A percentile compares a stretch with the other conserved stretches of the same genome.
Conservation (phyloP, 2,888 invertebrate species). For the Altica lythri region DNA sequence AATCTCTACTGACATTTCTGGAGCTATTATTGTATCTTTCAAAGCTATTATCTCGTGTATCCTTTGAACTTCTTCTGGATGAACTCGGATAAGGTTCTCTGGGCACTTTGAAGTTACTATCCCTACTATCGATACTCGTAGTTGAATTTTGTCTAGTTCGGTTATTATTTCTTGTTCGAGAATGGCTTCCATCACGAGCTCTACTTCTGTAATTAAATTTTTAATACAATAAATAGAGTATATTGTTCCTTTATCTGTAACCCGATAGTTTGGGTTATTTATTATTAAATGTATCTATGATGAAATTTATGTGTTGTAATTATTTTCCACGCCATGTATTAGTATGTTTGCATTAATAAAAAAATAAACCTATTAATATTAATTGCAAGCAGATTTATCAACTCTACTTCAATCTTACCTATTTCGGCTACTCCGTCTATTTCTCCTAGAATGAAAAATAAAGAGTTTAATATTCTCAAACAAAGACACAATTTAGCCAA, state of each 20-base stretch:
- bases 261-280: no score
- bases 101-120: conserved; percentile 49
- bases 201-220: conserved; percentile 42
- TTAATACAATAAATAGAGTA: no score
- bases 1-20: conserved; percentile 54
- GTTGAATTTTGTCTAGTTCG: conserved; percentile 44
- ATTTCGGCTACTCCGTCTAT: conserved; percentile 43
- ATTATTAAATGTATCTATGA: no score
- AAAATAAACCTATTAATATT: no score
- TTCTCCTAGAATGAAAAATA: conserved; percentile 40
- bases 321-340: no score
- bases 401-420: conserved; percentile 44
- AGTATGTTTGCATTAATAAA: no score
- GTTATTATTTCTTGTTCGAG: conserved; percentile 22
- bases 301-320: no score
- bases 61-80: conserved; percentile 43
- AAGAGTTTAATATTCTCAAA: not conserved
- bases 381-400: no score
- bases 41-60: conserved; percentile 49
- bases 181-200: conserved; percentile 46
- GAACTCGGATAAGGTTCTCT: conserved; percentile 37
- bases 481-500: not conserved
- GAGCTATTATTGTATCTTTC: conserved; percentile 47
- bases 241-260: no score
- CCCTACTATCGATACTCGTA: conserved; percentile 44